Conservation (phyloP, 2,888 invertebrate species). For the Drosophila paucipuncta region DNA sequence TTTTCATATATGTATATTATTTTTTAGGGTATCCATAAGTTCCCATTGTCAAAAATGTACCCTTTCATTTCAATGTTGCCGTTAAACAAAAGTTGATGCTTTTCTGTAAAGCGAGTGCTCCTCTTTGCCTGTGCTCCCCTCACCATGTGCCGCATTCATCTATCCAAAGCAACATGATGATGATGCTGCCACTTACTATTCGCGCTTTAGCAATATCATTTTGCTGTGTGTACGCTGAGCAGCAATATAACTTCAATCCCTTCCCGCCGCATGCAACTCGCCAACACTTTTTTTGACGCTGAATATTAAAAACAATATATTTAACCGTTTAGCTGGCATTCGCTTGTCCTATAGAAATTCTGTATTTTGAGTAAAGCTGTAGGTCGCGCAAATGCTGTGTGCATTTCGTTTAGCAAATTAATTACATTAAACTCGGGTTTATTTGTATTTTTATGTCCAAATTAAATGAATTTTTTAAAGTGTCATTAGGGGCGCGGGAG, state of each 20-base stretch:
- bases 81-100: slow-evolving; percentile 44
- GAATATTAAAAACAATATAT: slow-evolving; percentile 56
- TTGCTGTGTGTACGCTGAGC: slow-evolving; percentile 30
- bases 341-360: not conserved
- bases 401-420: slow-evolving; percentile 52
- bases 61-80: slow-evolving; percentile 39
- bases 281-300: not conserved
- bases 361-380: not conserved
- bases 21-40: slow-evolving; percentile 16
- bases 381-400: slow-evolving; percentile 12
- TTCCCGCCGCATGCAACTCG: not conserved
- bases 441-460: slow-evolving; percentile 49
- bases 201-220: slow-evolving; percentile 63
- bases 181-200: slow-evolving; percentile 73
- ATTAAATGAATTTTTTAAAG: slow-evolving; percentile 62
- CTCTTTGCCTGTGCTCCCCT: not conserved
- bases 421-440: slow-evolving; percentile 51
- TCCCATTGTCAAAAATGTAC: not conserved
- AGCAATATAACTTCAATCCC: slow-evolving; percentile 4
- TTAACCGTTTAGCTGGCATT: slow-evolving; percentile 27
- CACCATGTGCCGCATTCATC: not conserved
- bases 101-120: slow-evolving; percentile 27
- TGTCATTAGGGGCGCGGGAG: slow-evolving; percentile 59
- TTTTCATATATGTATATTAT: not conserved
- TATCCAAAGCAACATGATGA: slow-evolving; percentile 46